A percentile compares a stretch with the other conserved stretches of the same genome.
These are phyloP conservation scores for Drosophila eohydei DNA, from an alignment of 2,888 invertebrate species.

Conservation along the genomic window DNA sequence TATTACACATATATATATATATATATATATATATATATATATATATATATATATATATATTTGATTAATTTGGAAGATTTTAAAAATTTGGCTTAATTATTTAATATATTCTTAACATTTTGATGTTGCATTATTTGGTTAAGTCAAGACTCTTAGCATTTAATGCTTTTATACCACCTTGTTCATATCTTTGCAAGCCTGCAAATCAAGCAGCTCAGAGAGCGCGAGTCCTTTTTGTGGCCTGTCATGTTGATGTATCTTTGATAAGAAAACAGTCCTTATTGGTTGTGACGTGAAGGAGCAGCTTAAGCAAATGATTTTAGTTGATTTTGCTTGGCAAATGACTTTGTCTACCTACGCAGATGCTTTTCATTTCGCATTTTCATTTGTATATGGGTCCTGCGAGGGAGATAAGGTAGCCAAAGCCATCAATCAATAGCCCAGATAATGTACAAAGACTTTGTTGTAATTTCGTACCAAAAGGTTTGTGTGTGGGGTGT, in stretches of 20 bases:
- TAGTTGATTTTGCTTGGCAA: conserved; percentile 58
- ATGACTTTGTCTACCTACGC: conserved; percentile 42
- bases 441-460: conserved; percentile 58
- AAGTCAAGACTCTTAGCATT: neutral
- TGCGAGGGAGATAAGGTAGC: conserved; percentile 30
- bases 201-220: conserved; percentile 4
- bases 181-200: conserved; percentile 15
- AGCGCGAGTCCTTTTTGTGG: conserved; percentile 19
- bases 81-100: neutral
- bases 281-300: conserved; percentile 42
- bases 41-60: too few relatives aligned
- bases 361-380: conserved; percentile 36
- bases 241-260: conserved; percentile 47
- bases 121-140: neutral
- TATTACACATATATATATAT: too few relatives aligned
- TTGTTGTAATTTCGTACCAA: conserved; percentile 49
- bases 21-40: too few relatives aligned
- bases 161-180: neutral
- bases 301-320: conserved; percentile 57
- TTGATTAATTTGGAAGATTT: neutral
- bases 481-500: conserved; percentile 32
- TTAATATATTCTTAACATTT: neutral
- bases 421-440: conserved; percentile 71
- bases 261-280: conserved; percentile 34
- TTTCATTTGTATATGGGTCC: conserved; percentile 48